Evolutionary conservation across 2,888 invertebrate genomes (phyloP).

Genomic region (Chromoteleia sp.): DNA sequence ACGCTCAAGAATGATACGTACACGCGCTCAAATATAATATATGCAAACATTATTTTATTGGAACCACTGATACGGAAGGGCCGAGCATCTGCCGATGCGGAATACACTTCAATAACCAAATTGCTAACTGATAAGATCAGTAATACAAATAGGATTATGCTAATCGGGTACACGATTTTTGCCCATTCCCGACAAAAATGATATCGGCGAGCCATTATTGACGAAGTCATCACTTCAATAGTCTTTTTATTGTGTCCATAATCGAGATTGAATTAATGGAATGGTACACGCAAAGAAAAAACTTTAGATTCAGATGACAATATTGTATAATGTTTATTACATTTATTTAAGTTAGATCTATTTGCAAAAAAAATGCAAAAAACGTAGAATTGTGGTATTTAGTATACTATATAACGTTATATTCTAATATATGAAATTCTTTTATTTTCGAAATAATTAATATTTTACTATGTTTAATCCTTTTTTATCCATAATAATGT

Average conservation of each 20-base stretch:
- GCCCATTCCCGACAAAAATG: conserved; percentile 9
- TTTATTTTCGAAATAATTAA: no score
- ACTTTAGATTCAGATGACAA: background rate
- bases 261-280: background rate
- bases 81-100: conserved; percentile 41
- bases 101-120: conserved; percentile 50
- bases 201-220: background rate
- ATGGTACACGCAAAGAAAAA: background rate
- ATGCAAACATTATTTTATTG: conserved; percentile 59
- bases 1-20: conserved; percentile 18
- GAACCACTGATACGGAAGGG: conserved; percentile 46
- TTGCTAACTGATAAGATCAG: conserved; percentile 40
- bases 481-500: no score
- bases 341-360: no score
- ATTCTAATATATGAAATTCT: no score
- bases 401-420: no score
- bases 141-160: conserved; percentile 50
- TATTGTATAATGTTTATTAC: background rate
- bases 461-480: no score
- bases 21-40: conserved; percentile 8
- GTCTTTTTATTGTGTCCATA: no score
- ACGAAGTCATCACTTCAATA: background rate
- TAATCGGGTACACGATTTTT: conserved; percentile 39
- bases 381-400: no score
- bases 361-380: no score